These are phyloP conservation scores for Hipparchia semele DNA, from an alignment of 2,888 invertebrate species.

Conservation along the genomic window DNA sequence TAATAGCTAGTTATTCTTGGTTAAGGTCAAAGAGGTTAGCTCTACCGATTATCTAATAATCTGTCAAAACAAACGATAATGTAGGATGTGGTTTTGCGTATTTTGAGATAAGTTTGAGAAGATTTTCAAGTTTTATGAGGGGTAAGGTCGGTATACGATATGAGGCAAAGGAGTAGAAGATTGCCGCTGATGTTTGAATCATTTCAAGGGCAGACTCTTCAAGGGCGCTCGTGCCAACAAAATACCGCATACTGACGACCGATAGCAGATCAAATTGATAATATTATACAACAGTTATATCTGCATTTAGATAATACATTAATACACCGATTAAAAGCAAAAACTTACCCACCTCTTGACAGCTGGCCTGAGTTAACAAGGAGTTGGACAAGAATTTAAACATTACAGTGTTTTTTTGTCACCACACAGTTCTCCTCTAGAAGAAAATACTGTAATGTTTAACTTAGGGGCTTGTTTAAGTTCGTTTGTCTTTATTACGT, in stretches of 20 bases:
- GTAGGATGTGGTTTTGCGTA: neutral
- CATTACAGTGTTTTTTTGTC: constrained; percentile 82
- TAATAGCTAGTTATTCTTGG: constrained; percentile 18
- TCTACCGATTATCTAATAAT: constrained; percentile 62
- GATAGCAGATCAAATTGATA: constrained; percentile 31
- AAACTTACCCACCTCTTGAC: constrained; percentile 91
- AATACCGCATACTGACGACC: constrained; percentile 43
- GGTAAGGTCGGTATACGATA: neutral
- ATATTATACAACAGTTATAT: neutral
- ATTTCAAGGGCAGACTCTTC: constrained; percentile 73
- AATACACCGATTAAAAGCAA: constrained; percentile 38
- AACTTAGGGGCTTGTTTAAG: constrained; percentile 56
- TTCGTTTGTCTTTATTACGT: constrained; percentile 72
- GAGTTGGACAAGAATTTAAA: constrained; percentile 84
- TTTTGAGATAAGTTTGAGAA: constrained; percentile 1
- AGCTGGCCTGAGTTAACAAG: constrained; percentile 85
- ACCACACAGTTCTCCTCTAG: constrained; percentile 57
- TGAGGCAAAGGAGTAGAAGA: constrained; percentile 17
- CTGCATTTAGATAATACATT: constrained; percentile 12
- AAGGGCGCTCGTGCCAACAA: constrained; percentile 58
- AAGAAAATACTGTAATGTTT: constrained; percentile 58
- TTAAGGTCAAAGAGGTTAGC: constrained; percentile 69
- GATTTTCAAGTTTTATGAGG: constrained; percentile 11
- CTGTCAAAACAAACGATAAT: constrained; percentile 24
- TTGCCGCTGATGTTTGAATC: constrained; percentile 55